Conservation (phyloP, 2,113 vertebrate genomes). For the Sebastes schlegelii region DNA sequence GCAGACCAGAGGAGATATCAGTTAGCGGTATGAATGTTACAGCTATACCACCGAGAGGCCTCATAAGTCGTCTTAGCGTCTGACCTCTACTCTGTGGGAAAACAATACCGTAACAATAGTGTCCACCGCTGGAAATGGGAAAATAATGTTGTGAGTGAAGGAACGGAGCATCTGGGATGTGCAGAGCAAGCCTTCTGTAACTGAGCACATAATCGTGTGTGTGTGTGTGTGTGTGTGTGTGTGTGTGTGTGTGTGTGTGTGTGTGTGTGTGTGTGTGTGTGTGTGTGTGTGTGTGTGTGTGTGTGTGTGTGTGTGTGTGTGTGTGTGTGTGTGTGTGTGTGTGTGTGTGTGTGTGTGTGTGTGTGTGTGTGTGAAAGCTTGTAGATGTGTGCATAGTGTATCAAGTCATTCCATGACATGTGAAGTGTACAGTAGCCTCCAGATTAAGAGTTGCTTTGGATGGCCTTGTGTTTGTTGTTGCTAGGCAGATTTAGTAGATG, state of each 20-base stretch:
- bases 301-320: background rate
- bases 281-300: background rate
- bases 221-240: background rate
- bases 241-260: background rate
- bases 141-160: slow-evolving; percentile 15
- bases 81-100: slow-evolving; percentile 68
- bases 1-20: slow-evolving; percentile 49
- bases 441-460: background rate
- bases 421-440: background rate
- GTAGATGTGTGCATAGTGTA: background rate
- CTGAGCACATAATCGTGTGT: background rate
- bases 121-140: slow-evolving; percentile 48
- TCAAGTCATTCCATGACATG: background rate
- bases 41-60: slow-evolving; percentile 58
- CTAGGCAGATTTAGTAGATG: background rate
- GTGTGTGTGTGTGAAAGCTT: background rate
- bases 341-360: background rate
- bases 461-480: background rate
- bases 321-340: background rate
- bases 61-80: slow-evolving; percentile 70
- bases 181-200: slow-evolving; percentile 22
- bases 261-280: background rate
- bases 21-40: slow-evolving; percentile 52
- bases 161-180: slow-evolving; percentile 38
- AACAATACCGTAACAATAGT: slow-evolving; percentile 55